Evolutionary conservation across 2,797 vertebrate species (phyloP), one percentile per base, ranked within the genome.

Genomic region (Phrynocephalus guinanensis): DNA sequence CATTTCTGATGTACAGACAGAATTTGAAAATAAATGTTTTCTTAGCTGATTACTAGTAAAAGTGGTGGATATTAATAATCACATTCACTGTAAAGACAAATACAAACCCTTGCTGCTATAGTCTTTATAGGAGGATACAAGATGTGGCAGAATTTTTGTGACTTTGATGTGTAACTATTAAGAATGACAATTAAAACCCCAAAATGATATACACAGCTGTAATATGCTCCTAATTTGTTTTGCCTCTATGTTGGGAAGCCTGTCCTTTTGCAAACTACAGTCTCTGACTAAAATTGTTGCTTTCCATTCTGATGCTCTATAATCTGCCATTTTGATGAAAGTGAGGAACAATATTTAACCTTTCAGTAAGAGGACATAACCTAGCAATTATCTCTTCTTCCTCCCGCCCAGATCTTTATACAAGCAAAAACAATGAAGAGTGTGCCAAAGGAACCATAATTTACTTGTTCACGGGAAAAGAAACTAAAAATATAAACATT

Each of bases 401-500:
- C 92, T 91, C 87, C 70, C 52, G 86, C 82, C 82, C 81, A 90
- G 85, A 91, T 87, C 52, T 82, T 86, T 92, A 90, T 88, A 92
- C 92, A 93, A 87, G 18, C 0, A 24, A 93, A 88, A 81, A 82
- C 88, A 81, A 93, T 92, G 70, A 93, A 93, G 83, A 91, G 92
- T 91, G 80, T 91, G 82, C 78, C 91, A 82, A 87, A 91, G 91
- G 87, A 91, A 50, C 90, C 52, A 38, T 44, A 91, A 93, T 86
- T 85, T 67, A 90, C 91, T 88, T 90, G 75, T 89, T 90, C 88
- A 89, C 83, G 91, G 30, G 90, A 92, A 90, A 52, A 93, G 86
- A 90, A 94, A 93, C 92, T 92, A 89, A 86, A 79, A 93, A 94
- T 87, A 90, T 93, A 94, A 95, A 94, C 82, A 92, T 78, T 91